Base-by-base conservation (phyloP, 2,797 vertebrate species). In the Acanthis flammea region DNA sequence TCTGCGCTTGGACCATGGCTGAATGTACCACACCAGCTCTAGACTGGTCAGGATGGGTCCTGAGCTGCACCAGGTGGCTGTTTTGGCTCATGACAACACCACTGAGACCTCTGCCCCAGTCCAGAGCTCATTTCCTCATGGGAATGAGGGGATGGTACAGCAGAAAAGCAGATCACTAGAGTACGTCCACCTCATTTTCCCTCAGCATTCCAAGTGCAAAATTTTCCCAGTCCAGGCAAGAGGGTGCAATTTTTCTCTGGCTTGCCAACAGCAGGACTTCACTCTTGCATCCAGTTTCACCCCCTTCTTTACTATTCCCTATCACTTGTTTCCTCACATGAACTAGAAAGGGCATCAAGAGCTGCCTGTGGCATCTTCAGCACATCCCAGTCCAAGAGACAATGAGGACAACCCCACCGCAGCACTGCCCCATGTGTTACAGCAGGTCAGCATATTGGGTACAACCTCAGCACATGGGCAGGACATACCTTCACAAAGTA, bases 121-220 rank as follows among this genome's bases (percentile, higher is more conserved):
- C 25, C 48, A 37, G 28, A 51, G 44, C 33, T 73, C 3, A 0
- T 37, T 41, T 73, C 31, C 24, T 23, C 23, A 11, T 0, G 3
- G 44, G 21, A 81, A 81, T 0, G 0, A 72, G 22, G 85, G 35
- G 70, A 51, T 1, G 1, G 5, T 9, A 9, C 2, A 55, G 58
- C 4, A 7, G 67, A 79, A 79, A 76, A 89, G 71, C 47, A 47
- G 25, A 35, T 86, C 53, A 21, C 12, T 1, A 0, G 31, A 74
- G 15, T 28, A 50, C 0, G 0, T 58, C 28, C 24, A 19, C 31
- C 21, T 68, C 47, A 50, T 23, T 33, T 87, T 87, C 67, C 37
- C 41, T 74, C 35, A 44, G 41, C 78, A 44, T 19, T 31, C 44
- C 77, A 68, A 70, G 41, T 3, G 7, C 8, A 41, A 45, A 16